These are phyloP conservation scores for Pollenia angustigena DNA, from an alignment of 2,888 invertebrate genomes.

Conservation along the genomic window DNA sequence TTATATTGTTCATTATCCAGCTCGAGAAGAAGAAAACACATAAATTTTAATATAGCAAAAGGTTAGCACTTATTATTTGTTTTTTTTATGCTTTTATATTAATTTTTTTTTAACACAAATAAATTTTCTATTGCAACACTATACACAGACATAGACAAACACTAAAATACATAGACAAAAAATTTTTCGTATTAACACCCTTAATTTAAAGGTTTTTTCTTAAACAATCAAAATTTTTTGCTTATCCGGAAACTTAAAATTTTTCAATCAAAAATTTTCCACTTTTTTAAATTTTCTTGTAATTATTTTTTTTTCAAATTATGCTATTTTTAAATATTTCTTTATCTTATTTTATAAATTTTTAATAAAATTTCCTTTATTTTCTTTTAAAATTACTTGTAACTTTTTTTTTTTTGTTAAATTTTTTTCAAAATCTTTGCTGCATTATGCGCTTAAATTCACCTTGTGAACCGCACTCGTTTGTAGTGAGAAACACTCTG, in stretches of 20 bases:
- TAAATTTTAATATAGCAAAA: constrained; percentile 6
- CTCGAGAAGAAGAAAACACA: background rate
- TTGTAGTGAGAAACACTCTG: constrained; percentile 76
- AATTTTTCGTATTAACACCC: constrained; percentile 24
- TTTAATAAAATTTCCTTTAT: background rate
- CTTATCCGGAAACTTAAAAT: background rate
- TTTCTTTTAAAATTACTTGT: constrained; percentile 42
- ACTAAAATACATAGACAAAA: background rate
- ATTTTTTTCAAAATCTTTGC: constrained; percentile 40
- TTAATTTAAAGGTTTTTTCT: constrained; percentile 30
- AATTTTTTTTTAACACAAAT: constrained; percentile 16
- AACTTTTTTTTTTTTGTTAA: constrained; percentile 27
- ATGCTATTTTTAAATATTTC: background rate
- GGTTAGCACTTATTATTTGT: background rate
- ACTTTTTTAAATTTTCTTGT: background rate
- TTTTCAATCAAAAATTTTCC: background rate
- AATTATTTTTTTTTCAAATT: background rate
- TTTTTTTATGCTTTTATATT: constrained; percentile 17
- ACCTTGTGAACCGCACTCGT: constrained; percentile 74
- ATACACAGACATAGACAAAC: background rate
- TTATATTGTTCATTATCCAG: background rate
- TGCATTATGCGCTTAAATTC: constrained; percentile 69
- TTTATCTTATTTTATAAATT: constrained; percentile 11
- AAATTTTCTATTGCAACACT: background rate
- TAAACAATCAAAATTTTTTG: background rate